Base-by-base conservation (phyloP, 64 coral and sea anemone genomes). In the Actinia equina region DNA sequence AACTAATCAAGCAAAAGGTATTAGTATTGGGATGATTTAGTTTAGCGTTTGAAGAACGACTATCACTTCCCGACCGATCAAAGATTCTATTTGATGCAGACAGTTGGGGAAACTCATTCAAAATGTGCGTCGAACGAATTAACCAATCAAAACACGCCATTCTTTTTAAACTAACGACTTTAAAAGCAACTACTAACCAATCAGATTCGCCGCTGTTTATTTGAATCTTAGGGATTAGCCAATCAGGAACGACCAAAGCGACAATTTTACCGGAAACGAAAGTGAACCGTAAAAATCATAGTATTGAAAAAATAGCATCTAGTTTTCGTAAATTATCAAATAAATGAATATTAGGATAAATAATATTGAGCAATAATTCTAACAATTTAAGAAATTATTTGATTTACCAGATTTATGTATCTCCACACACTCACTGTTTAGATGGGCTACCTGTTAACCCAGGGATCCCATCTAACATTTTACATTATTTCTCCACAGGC, bases 71-170 rank as follows among this genome's bases (percentile, higher is more conserved):
- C 69, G 23, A 71, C 69, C 42, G 78, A 81, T 81, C 78, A 81
- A 81, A 46, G 78, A 25, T 81, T 81, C 78, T 81, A 81, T 81
- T 81, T 88, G 60, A 60, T 44, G 43, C 89, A 88, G 91, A 88
- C 94, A 96, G 94, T 96, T 96, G 88, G 76, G 83, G 52, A 82
- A 88, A 77, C 86, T 56, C 94, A 81, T 96, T 96, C 94, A 96
- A 96, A 87, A 91, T 89, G 71, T 90, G 88, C 94, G 71, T 81
- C 22, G 15, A 23, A 37, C 42, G 7, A 17, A 18, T 52, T 4
- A 78, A 46, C 78, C 78, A 81, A 81, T 81, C 78, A 81, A 12
- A 81, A 7, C 15, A 51, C 44, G 41, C 78, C 5, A 81, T 51
- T 49, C 17, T 17, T 44, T 52, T 2, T 10, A 49, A 49, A n/a